These are phyloP conservation scores for Sycobia sp. DNA, from an alignment of 1,140 invertebrate species.

Conservation along the genomic window DNA sequence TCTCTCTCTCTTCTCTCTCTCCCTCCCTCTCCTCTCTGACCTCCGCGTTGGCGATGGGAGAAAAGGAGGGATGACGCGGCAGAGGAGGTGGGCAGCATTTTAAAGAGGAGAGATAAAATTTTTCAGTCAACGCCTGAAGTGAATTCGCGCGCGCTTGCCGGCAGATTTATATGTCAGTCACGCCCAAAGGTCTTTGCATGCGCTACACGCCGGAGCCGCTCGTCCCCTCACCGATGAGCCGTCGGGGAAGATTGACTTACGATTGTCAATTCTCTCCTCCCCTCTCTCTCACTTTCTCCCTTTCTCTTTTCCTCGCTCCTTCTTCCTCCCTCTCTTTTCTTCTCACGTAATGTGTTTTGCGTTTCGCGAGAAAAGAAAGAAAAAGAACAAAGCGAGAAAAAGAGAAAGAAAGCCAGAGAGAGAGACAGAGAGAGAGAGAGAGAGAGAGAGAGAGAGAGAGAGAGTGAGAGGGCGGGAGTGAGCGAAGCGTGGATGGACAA, in stretches of 20 bases:
- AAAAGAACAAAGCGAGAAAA: too few relatives aligned
- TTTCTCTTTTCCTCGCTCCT: too few relatives aligned
- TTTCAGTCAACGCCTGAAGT: slow-evolving; percentile 11
- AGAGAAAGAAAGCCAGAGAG: too few relatives aligned
- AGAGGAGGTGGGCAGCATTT: neutral
- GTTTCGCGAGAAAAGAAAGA: neutral
- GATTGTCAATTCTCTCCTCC: slow-evolving; percentile 18
- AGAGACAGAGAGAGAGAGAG: neutral
- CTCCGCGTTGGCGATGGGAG: too few relatives aligned
- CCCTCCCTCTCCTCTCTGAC: too few relatives aligned
- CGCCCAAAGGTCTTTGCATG: slow-evolving; percentile 12
- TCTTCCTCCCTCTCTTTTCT: too few relatives aligned
- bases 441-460: neutral
- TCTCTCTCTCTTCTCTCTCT: too few relatives aligned
- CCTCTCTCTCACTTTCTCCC: too few relatives aligned
- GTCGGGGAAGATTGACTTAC: slow-evolving; percentile 18
- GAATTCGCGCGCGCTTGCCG: too few relatives aligned
- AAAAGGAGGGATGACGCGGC: too few relatives aligned
- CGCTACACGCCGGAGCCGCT: neutral
- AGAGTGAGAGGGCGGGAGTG: too few relatives aligned
- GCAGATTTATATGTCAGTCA: slow-evolving; percentile 30
- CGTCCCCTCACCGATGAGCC: neutral
- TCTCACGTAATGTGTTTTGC: slow-evolving; percentile 1
- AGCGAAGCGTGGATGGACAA: too few relatives aligned
- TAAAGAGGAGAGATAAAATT: slow-evolving; percentile 11